Percentiles rank a stretch among this genome's conserved stretches.
These are phyloP conservation scores for Phoxinus phoxinus DNA, from an alignment of 2,113 vertebrate genomes.

Conservation along the genomic window DNA sequence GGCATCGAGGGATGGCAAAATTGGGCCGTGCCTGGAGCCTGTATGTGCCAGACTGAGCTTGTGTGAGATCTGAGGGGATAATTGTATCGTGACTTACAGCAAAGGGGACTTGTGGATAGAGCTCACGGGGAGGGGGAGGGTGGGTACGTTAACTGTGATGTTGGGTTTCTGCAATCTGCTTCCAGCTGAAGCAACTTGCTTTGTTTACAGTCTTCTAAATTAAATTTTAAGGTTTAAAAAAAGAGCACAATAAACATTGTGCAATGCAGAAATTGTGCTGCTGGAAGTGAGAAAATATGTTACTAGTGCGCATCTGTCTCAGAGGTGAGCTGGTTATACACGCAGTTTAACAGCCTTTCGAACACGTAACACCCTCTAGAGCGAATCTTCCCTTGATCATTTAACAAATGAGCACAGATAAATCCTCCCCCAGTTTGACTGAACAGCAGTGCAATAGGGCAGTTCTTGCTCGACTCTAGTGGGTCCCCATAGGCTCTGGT, in stretches of 20 bases:
- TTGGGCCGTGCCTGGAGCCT: background rate
- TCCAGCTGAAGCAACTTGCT: slow-evolving; percentile 35
- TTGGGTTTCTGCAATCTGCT: slow-evolving; percentile 38
- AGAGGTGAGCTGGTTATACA: slow-evolving; percentile 25
- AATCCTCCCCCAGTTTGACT: background rate
- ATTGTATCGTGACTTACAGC: slow-evolving; percentile 32
- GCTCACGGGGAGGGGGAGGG: background rate
- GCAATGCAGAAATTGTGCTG: slow-evolving; percentile 44
- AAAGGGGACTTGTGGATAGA: slow-evolving; percentile 7
- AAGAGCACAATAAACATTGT: slow-evolving; percentile 55
- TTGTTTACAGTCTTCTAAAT: slow-evolving; percentile 57
- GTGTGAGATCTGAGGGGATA: slow-evolving; percentile 41
- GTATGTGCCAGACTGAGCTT: background rate
- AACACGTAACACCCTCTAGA: background rate
- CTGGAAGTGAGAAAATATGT: background rate
- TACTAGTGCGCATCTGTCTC: background rate
- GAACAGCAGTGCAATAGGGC: background rate
- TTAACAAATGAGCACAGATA: slow-evolving; percentile 13
- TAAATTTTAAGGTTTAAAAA: slow-evolving; percentile 50
- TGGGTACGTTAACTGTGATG: slow-evolving; percentile 16
- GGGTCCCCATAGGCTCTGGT: background rate
- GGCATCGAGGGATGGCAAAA: background rate
- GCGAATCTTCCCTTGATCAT: slow-evolving; percentile 8
- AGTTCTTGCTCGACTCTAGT: background rate
- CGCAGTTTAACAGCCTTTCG: background rate